Evolutionary conservation across 2,888 invertebrate genomes (phyloP).

Genomic region (Patella pellucida): DNA sequence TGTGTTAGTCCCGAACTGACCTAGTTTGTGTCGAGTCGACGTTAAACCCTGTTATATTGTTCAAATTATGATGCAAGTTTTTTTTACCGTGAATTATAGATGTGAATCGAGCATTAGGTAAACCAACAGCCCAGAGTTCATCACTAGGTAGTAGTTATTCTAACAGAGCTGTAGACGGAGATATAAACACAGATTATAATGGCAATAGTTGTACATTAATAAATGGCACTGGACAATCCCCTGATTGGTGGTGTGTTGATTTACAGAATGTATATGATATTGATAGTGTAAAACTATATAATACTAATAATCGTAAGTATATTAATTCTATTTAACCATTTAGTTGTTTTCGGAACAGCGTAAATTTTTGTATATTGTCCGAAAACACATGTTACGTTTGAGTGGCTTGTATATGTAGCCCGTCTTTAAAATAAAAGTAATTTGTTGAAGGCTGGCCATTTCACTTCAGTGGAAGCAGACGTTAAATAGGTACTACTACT

Average conservation of each 20-base stretch:
- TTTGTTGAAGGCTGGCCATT: too few relatives aligned
- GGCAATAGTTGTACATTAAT: background rate
- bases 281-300: background rate
- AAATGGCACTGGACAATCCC: background rate
- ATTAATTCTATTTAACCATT: background rate
- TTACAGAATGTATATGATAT: background rate
- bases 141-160: background rate
- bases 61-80: too few relatives aligned
- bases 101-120: background rate
- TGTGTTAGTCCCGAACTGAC: too few relatives aligned
- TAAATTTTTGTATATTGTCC: too few relatives aligned
- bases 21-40: too few relatives aligned
- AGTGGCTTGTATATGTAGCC: too few relatives aligned
- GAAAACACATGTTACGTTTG: too few relatives aligned
- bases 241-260: background rate
- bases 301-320: background rate
- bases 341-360: too few relatives aligned
- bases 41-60: too few relatives aligned
- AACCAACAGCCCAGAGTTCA: background rate
- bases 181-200: background rate
- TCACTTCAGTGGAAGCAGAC: too few relatives aligned
- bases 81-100: background rate
- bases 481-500: too few relatives aligned
- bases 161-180: background rate
- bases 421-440: too few relatives aligned